Evolutionary conservation across 1,140 invertebrate genomes (phyloP).

Genomic region (Galendromus occidentalis): DNA sequence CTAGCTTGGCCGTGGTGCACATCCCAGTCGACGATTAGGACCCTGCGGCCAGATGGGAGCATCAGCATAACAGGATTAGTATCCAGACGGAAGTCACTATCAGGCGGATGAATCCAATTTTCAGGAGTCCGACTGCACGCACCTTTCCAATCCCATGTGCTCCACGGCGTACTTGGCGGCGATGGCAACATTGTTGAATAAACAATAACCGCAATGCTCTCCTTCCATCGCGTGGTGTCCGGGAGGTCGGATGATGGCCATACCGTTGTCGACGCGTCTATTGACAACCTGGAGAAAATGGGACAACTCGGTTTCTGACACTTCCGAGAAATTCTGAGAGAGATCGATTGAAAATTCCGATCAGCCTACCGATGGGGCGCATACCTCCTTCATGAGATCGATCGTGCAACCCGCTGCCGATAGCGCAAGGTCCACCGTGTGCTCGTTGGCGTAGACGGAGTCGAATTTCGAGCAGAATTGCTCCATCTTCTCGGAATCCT

Average conservation of each 20-base stretch:
- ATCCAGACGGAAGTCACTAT: too few species aligned
- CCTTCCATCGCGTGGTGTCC: slow-evolving; percentile 87
- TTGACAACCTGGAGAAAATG: neutral
- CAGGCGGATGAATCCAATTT: too few species aligned
- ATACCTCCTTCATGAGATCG: slow-evolving; percentile 51
- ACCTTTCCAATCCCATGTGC: slow-evolving; percentile 32
- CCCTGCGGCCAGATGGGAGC: slow-evolving; percentile 30
- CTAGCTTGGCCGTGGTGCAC: slow-evolving; percentile 88
- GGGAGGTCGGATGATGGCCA: slow-evolving; percentile 64
- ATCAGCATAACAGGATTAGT: too few species aligned
- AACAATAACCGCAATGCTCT: slow-evolving; percentile 61
- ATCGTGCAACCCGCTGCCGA: slow-evolving; percentile 57
- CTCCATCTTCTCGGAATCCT: slow-evolving; percentile 40
- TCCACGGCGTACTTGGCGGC: slow-evolving; percentile 59
- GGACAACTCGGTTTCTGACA: too few species aligned
- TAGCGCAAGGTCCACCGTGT: slow-evolving; percentile 52
- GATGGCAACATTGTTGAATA: slow-evolving; percentile 89
- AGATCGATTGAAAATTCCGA: neutral
- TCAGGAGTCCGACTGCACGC: too few species aligned
- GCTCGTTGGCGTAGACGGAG: slow-evolving; percentile 60
- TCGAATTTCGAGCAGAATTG: slow-evolving; percentile 50
- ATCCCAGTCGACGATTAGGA: slow-evolving; percentile 92
- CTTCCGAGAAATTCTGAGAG: neutral
- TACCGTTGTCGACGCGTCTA: slow-evolving; percentile 46
- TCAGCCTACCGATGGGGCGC: too few species aligned